Base-by-base conservation (phyloP, 2,888 invertebrate genomes). In the Trichogramma dendrolimi region DNA sequence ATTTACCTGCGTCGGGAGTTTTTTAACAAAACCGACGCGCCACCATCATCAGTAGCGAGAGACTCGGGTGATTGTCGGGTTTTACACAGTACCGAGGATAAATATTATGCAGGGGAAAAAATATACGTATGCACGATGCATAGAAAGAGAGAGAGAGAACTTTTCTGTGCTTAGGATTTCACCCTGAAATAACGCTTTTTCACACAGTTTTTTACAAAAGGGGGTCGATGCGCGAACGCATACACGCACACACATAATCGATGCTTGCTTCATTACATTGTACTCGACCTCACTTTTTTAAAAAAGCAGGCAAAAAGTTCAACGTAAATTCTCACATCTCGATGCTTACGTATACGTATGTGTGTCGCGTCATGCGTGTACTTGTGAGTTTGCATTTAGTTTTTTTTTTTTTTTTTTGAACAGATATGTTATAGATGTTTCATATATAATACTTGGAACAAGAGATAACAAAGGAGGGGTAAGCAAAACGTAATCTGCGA, bases 101-200 rank as follows among this genome's bases (percentile, higher is more conserved):
- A 27, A 27, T 27, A 27, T 27, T 27, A 27, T 27, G 27, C 27
- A 27, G 27, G 27, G 27, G 27, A 27, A 27, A 27, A 51, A 14
- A 47, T 53, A 64, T 49, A 14, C n/a, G 46, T 27, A 27, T 27
- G 27, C 27, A 27, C 27, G 27, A 27, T 27, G 27, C 27, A 27
- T 27, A 27, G 10, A 58, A 63, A 69, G 69, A 68, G 68, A 69
- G 67, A 56, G 50, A 49, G 40, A 43, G 11, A 40, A 55, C 50
- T 43, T 67, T 67, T 49, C 55, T 68, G 65, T 70, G 77, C 73
- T 64, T 77, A 74, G 71, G 65, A 73, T 79, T 78, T 79, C 79
- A 77, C 76, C 77, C 77, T 71, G 67, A 75, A 79, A 76, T 77
- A 78, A 79, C 78, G 79, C 71, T 78, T 79, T 79, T 79, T 79